phyloP scores from a whole-genome alignment of 2,888 invertebrate genomes.

The Amphipoea lucens region DNA sequence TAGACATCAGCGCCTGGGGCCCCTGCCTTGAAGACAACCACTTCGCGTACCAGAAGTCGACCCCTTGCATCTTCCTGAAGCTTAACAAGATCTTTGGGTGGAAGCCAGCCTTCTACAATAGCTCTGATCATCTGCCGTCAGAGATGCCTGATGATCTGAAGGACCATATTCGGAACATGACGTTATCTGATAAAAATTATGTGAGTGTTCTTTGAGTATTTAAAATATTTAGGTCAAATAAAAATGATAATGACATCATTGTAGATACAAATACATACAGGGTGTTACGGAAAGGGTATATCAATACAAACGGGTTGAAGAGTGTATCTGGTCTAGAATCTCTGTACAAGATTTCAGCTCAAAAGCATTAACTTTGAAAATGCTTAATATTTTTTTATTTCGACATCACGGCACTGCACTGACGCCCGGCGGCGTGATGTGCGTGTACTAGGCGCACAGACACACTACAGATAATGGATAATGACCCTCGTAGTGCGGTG shows the following conservation, averaged over 20 bases:
- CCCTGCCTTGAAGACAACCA: constrained; percentile 95
- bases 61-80: constrained; percentile 98
- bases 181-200: constrained; percentile 85
- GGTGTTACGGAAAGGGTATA: no score
- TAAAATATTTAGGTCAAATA: neutral
- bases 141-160: constrained; percentile 94
- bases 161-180: constrained; percentile 91
- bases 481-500: no score
- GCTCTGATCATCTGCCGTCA: constrained; percentile 92
- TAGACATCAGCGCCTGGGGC: constrained; percentile 95
- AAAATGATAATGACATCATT: neutral
- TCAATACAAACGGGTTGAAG: no score
- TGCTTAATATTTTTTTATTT: no score
- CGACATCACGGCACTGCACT: no score
- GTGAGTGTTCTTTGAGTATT: constrained; percentile 73
- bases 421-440: no score
- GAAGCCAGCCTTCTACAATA: constrained; percentile 95
- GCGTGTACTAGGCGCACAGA: no score
- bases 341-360: no score
- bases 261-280: no score
- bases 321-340: no score
- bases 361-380: no score
- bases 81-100: constrained; percentile 98
- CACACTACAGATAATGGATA: no score
- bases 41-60: constrained; percentile 97